Evolutionary conservation across 1,140 invertebrate genomes (phyloP).

Genomic region (Hyphantria cunea): DNA sequence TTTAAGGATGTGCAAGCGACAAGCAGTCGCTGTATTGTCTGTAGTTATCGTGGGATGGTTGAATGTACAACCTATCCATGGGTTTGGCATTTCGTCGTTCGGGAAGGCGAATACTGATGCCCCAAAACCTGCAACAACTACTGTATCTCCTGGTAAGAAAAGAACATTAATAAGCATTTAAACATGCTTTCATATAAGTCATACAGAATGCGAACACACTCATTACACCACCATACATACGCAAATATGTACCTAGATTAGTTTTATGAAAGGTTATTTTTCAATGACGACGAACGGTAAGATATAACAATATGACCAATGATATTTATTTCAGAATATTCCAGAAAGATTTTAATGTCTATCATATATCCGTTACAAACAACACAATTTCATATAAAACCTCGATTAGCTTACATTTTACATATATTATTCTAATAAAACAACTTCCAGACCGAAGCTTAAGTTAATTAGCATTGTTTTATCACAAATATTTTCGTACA

Average conservation of each 20-base stretch:
- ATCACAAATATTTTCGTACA: too few species aligned
- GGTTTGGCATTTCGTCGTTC: conserved; percentile 69
- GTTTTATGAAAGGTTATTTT: neutral
- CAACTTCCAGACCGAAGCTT: too few species aligned
- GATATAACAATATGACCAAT: neutral
- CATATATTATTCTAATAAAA: neutral
- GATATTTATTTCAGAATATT: neutral
- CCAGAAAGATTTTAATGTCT: neutral
- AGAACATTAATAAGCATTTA: conserved; percentile 19
- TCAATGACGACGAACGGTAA: neutral
- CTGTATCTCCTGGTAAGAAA: conserved; percentile 69
- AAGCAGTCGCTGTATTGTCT: conserved; percentile 24
- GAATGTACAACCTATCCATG: conserved; percentile 40
- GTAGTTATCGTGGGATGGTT: conserved; percentile 42
- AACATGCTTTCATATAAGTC: conserved; percentile 25
- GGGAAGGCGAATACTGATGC: conserved; percentile 68
- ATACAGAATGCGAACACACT: conserved; percentile 17
- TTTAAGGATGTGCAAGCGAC: conserved; percentile 35
- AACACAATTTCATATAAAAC: too few species aligned
- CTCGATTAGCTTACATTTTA: neutral
- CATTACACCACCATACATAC: conserved; percentile 19
- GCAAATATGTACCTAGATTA: neutral
- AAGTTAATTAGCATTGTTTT: too few species aligned
- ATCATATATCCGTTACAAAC: neutral
- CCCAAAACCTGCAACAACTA: conserved; percentile 60